Conservation (phyloP, 92 coral and sea anemone genomes). For the Epizoanthus illoricatus region DNA sequence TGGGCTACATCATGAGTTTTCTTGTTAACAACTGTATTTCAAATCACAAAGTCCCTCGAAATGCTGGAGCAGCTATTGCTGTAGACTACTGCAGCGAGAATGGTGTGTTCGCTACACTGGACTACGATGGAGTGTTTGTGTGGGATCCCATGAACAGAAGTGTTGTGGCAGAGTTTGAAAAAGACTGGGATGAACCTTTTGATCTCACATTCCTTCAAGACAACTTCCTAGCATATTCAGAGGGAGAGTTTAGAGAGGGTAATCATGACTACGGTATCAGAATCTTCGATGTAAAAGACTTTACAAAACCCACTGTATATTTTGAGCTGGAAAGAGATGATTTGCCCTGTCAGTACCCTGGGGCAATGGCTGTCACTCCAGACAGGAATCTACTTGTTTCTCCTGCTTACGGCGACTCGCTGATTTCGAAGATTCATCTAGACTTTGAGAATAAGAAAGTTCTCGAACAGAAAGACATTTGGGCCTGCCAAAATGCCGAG, state of each 20-base stretch:
- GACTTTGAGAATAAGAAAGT: constrained; percentile 35
- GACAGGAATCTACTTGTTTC: constrained; percentile 1
- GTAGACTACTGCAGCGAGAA: constrained; percentile 46
- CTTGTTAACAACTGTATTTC: constrained; percentile 34
- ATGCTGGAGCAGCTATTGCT: background rate
- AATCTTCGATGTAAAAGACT: constrained; percentile 14
- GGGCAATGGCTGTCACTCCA: constrained; percentile 8
- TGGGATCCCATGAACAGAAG: constrained; percentile 46
- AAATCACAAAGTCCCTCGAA: constrained; percentile 21
- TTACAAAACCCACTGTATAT: background rate
- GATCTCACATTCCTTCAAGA: constrained; percentile 37
- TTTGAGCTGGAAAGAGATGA: background rate
- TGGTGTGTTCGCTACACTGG: constrained; percentile 45
- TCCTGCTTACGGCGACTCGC: background rate
- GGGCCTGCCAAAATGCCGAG: constrained; percentile 14
- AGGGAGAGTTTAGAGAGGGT: background rate
- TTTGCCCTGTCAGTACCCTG: constrained; percentile 1
- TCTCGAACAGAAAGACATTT: constrained; percentile 17
- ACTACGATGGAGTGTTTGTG: constrained; percentile 24
- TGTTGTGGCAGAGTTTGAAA: constrained; percentile 28
- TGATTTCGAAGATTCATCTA: constrained; percentile 2
- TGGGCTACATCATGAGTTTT: constrained; percentile 2
- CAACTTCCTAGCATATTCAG: constrained; percentile 27
- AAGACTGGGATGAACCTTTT: constrained; percentile 4
- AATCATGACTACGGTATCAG: constrained; percentile 32